These are phyloP conservation scores for Neuroscelio doddi DNA, from an alignment of 2,888 invertebrate genomes.

Conservation along the genomic window DNA sequence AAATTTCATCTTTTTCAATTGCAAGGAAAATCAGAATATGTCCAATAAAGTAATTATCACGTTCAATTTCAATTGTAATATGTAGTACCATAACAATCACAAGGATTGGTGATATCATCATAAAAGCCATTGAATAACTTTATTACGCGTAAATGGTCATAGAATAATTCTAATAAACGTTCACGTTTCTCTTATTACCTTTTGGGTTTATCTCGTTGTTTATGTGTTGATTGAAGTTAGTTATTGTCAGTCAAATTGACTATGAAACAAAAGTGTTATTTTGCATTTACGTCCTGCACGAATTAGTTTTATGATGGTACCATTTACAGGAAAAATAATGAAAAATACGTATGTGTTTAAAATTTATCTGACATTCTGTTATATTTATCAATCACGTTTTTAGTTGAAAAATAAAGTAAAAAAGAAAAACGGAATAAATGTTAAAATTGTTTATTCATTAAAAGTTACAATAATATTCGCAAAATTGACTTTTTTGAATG, in stretches of 20 bases:
- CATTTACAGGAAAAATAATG: not conserved
- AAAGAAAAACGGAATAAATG: too few relatives aligned
- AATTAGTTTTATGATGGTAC: too few relatives aligned
- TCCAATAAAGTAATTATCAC: slow-evolving; percentile 27
- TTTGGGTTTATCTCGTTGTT: slow-evolving; percentile 8
- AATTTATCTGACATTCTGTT: too few relatives aligned
- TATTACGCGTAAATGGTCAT: slow-evolving; percentile 15
- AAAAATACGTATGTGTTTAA: not conserved
- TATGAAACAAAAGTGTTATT: slow-evolving; percentile 5
- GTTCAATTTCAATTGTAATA: slow-evolving; percentile 27
- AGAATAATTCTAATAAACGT: slow-evolving; percentile 30
- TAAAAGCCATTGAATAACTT: slow-evolving; percentile 28
- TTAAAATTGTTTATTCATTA: too few relatives aligned
- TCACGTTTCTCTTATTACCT: slow-evolving; percentile 26
- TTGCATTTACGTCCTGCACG: not conserved
- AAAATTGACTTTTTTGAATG: too few relatives aligned
- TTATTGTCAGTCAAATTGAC: slow-evolving; percentile 19
- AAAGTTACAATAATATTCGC: too few relatives aligned
- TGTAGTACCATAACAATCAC: slow-evolving; percentile 14
- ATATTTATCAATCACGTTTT: too few relatives aligned
- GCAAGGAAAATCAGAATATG: slow-evolving; percentile 11
- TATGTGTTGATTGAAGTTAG: slow-evolving; percentile 10
- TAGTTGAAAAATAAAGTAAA: too few relatives aligned
- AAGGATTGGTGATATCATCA: slow-evolving; percentile 14
- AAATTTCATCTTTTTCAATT: too few relatives aligned